Evolutionary conservation across 1,140 invertebrate species (phyloP), one percentile per base, ranked within the genome.

Genomic region (Solenopsis fugax): DNA sequence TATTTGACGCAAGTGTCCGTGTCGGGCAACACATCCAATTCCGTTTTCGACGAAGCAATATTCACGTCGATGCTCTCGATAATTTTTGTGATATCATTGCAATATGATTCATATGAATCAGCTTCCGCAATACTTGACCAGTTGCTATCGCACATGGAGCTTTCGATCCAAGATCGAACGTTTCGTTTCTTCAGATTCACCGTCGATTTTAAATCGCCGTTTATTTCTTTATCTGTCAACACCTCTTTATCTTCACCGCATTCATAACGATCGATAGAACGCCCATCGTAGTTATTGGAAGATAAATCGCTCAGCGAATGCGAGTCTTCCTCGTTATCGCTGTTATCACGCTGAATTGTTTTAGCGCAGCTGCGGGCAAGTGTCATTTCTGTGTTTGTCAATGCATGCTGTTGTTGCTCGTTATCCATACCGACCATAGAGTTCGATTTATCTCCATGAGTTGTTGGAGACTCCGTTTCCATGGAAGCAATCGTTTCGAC

Each of bases 41-140:
- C 85, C 0, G 87, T 87, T 67, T 87, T 93, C 10, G 93, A 93
- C 5, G 94, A 91, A 1, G 88, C 78, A 13, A 94, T 90, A 52
- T 93, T 91, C 0, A 72, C 24, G 72, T 93, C 92, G 2, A 94
- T 93, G 37, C 90, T 91, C 2, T 92, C 92, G 9, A 95, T 89
- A 4, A 95, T 90, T 76, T 95, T 92, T 0, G 78, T 85, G 6
- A 87, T 82, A 21, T 84, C 80, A 1, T 84, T 24, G 69, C 45
- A 84, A 24, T 81, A 81, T 2, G 24, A 84, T 1, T 84, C 80
- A 10, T 58, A 73, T 4, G 41, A 21, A 2, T 62, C 80, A 21
- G 4, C 4, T 21, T 82, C 24, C 7, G 4, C 1, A 12, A 0
- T 34, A 5, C 34, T 58, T 21, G 67, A 0, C 37, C 37, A 73